Evolutionary conservation across 2,797 vertebrate genomes (phyloP).

Genomic region (Artibeus jamaicensis): DNA sequence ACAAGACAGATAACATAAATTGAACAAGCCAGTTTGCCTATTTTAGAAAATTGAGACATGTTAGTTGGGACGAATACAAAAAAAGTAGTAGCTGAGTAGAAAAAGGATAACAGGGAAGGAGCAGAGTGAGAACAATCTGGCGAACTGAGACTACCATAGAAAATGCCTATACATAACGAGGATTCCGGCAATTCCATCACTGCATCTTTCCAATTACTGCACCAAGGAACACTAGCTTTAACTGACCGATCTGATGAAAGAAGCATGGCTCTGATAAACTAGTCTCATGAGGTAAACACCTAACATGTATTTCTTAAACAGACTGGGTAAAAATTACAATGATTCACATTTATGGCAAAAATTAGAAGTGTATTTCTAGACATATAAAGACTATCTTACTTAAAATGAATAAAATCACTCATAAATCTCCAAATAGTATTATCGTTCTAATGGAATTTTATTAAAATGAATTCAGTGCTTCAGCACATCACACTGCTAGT

Average conservation of each 20-base stretch:
- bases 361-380: background rate
- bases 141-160: slow-evolving; percentile 78
- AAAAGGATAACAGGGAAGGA: slow-evolving; percentile 75
- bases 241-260: slow-evolving; percentile 92
- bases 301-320: slow-evolving; percentile 51
- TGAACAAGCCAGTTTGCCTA: slow-evolving; percentile 58
- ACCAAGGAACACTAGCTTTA: slow-evolving; percentile 95
- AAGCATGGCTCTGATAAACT: slow-evolving; percentile 84
- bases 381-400: background rate
- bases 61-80: slow-evolving; percentile 71
- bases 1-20: slow-evolving; percentile 53
- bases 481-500: background rate
- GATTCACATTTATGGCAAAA: slow-evolving; percentile 32
- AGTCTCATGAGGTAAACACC: slow-evolving; percentile 71
- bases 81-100: slow-evolving; percentile 74
- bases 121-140: slow-evolving; percentile 72
- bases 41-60: slow-evolving; percentile 65
- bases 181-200: slow-evolving; percentile 91
- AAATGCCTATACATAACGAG: slow-evolving; percentile 91
- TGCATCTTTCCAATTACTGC: slow-evolving; percentile 94
- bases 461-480: slow-evolving; percentile 17
- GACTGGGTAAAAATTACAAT: slow-evolving; percentile 35
- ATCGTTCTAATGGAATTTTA: background rate
- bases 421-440: background rate
- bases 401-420: background rate